These are phyloP conservation scores for Orchesella flavescens DNA, from an alignment of 2,888 invertebrate genomes.

Conservation along the genomic window DNA sequence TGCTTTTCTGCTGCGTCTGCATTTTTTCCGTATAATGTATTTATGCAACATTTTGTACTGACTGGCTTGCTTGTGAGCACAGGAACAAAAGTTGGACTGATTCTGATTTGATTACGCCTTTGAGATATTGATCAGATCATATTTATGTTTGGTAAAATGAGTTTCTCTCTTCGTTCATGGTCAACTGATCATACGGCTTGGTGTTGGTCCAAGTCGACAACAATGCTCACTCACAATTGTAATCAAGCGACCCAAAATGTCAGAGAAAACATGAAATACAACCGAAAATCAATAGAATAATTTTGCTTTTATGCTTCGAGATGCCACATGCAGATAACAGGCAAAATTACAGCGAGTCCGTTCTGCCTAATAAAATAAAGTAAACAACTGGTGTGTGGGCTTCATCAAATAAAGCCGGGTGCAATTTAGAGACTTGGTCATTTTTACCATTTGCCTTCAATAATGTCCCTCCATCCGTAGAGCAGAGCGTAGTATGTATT, in stretches of 20 bases:
- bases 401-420: conserved; percentile 33
- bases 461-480: neutral
- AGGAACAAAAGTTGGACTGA: too few relatives aligned
- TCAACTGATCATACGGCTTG: too few relatives aligned
- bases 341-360: conserved; percentile 16
- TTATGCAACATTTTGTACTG: too few relatives aligned
- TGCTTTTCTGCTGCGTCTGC: too few relatives aligned
- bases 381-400: conserved; percentile 50
- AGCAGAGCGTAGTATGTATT: too few relatives aligned
- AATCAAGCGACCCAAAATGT: conserved; percentile 31
- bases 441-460: neutral
- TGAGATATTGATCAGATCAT: too few relatives aligned
- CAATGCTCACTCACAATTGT: conserved; percentile 8
- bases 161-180: too few relatives aligned
- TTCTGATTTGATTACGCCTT: too few relatives aligned
- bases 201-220: neutral
- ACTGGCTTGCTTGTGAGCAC: too few relatives aligned
- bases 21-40: too few relatives aligned
- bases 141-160: too few relatives aligned
- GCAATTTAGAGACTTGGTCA: neutral
- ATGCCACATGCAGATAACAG: conserved; percentile 24
- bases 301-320: conserved; percentile 10
- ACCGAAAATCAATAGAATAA: conserved; percentile 27
- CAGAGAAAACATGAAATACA: conserved; percentile 28
- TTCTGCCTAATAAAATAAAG: conserved; percentile 31